Conservation (phyloP, 2,113 vertebrate genomes). For the Eolophus roseicapilla region DNA sequence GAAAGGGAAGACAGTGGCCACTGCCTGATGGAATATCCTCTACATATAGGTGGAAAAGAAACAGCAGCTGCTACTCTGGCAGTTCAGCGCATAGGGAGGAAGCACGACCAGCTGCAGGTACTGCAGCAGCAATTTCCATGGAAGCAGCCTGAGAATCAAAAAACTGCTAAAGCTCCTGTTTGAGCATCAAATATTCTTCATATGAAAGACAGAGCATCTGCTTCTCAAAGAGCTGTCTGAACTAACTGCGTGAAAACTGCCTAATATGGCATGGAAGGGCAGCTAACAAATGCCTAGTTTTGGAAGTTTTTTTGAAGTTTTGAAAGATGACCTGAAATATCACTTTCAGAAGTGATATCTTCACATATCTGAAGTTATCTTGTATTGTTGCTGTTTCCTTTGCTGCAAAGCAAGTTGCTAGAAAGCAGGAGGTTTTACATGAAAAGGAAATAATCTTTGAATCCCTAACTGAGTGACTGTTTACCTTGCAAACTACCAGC, state of each 20-base stretch:
- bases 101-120: not conserved
- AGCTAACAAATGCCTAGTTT: not conserved
- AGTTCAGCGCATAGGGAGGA: not conserved
- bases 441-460: not conserved
- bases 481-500: not conserved
- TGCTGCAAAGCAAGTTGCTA: not conserved
- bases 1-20: not conserved
- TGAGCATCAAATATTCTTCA: not conserved
- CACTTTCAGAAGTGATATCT: not conserved
- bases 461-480: not conserved
- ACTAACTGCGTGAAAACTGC: not conserved
- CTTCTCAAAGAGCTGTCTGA: not conserved
- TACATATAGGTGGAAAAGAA: not conserved
- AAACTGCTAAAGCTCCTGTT: not conserved
- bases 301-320: not conserved
- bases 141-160: not conserved
- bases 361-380: not conserved
- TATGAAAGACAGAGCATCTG: not conserved
- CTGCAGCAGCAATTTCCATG: not conserved
- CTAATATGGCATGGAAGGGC: not conserved
- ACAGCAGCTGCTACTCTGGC: not conserved
- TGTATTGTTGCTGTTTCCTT: not conserved
- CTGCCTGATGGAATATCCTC: not conserved
- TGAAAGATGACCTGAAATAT: not conserved
- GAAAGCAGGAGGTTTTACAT: not conserved